These are phyloP conservation scores for Cydia amplana DNA, from an alignment of 1,140 invertebrate species.

Conservation along the genomic window DNA sequence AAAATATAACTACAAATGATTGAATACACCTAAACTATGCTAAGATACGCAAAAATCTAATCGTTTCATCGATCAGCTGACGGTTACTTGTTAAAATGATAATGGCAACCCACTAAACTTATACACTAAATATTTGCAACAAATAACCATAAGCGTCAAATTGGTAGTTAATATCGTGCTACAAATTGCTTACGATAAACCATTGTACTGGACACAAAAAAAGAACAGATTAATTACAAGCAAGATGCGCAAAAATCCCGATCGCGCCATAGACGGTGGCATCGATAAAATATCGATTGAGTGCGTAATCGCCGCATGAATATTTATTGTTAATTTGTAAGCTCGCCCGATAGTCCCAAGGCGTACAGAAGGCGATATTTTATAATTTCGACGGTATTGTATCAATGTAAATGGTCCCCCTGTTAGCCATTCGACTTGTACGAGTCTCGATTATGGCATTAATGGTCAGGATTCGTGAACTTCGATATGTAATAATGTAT, in stretches of 20 bases:
- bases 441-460: conserved; percentile 43
- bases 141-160: background rate
- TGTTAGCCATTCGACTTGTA: conserved; percentile 41
- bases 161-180: background rate
- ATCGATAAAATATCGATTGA: conserved; percentile 44
- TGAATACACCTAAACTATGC: too few species aligned
- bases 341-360: conserved; percentile 58
- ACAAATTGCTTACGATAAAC: background rate
- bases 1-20: too few species aligned
- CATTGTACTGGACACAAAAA: conserved; percentile 20
- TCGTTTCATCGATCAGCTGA: too few species aligned
- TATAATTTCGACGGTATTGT: conserved; percentile 56
- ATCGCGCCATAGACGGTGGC: conserved; percentile 40
- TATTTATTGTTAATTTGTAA: conserved; percentile 74
- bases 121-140: background rate
- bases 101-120: too few species aligned
- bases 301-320: conserved; percentile 51
- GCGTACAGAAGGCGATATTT: conserved; percentile 58
- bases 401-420: conserved; percentile 47
- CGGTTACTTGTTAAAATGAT: too few species aligned
- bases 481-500: conserved; percentile 7
- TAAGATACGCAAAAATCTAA: too few species aligned
- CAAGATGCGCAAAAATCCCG: conserved; percentile 39
- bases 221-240: conserved; percentile 30
- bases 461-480: conserved; percentile 45